Evolutionary conservation across 2,888 invertebrate species (phyloP).

Genomic region (Phortica magna): DNA sequence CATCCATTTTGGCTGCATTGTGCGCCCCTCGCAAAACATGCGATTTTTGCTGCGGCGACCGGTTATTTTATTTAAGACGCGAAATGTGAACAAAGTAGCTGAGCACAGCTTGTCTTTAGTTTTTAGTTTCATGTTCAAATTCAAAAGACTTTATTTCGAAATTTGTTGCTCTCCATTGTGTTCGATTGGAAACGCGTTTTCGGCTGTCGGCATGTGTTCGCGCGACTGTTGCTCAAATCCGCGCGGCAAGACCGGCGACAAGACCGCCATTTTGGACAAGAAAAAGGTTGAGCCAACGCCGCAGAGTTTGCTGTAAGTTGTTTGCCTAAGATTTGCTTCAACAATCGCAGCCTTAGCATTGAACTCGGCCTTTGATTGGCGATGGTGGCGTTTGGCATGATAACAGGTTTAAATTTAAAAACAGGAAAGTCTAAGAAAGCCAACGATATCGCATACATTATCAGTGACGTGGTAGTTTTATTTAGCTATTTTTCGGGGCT

Average conservation of each 20-base stretch:
- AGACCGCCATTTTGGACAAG: slow-evolving; percentile 1
- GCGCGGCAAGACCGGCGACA: slow-evolving; percentile 44
- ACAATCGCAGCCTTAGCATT: background rate
- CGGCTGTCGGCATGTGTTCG: slow-evolving; percentile 41
- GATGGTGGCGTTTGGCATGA: background rate
- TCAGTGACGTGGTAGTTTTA: background rate
- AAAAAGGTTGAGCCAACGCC: slow-evolving; percentile 22
- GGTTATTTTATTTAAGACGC: too few species aligned
- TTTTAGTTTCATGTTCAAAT: background rate
- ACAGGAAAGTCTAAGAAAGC: background rate
- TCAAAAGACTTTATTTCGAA: background rate
- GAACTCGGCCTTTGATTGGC: background rate
- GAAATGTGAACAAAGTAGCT: background rate
- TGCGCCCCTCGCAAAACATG: background rate
- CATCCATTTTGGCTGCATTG: background rate
- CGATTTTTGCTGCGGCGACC: background rate
- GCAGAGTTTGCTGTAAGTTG: slow-evolving; percentile 38
- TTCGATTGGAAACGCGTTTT: background rate
- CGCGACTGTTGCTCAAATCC: slow-evolving; percentile 50
- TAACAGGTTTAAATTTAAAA: too few species aligned
- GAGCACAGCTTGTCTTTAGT: background rate
- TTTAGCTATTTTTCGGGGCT: background rate
- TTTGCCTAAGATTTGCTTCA: background rate
- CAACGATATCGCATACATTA: background rate
- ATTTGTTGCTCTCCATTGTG: background rate